Percentiles rank a stretch among this genome's conserved stretches.
These are phyloP conservation scores for Smutsia gigantea DNA, from an alignment of 2,797 vertebrate genomes.

Conservation along the genomic window DNA sequence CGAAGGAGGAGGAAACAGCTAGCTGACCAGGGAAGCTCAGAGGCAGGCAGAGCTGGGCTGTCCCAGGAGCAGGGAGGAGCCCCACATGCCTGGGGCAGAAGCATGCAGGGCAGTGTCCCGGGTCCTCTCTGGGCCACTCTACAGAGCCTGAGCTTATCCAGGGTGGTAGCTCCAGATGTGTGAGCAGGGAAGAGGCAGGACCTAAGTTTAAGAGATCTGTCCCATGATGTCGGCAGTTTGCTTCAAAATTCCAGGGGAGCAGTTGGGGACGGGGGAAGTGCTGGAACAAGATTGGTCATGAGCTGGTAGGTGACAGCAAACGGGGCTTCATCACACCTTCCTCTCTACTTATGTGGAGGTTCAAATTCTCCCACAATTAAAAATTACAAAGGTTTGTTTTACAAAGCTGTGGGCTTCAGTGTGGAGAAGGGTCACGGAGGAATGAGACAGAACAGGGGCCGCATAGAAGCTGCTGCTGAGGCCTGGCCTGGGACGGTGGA, in stretches of 20 bases:
- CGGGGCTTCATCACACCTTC: neutral
- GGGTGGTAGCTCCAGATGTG: fast-evolving
- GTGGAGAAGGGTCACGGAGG: neutral
- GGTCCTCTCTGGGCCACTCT: neutral
- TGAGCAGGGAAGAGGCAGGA: neutral
- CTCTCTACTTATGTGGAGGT: neutral
- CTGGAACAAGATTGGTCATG: fast-evolving
- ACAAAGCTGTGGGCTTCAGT: neutral
- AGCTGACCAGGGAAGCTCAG: neutral
- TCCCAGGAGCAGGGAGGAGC: neutral
- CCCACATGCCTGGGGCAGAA: fast-evolving
- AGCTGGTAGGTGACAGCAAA: neutral
- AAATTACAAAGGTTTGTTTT: neutral
- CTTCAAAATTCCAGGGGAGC: neutral
- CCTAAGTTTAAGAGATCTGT: neutral
- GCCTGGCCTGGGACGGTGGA: neutral
- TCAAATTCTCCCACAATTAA: neutral
- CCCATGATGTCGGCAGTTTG: neutral
- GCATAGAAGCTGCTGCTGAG: neutral
- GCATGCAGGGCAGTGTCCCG: neutral
- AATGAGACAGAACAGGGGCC: neutral
- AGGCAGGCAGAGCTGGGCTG: neutral
- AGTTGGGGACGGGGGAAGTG: fast-evolving
- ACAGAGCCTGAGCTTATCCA: neutral
- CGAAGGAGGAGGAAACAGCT: neutral